Evolutionary conservation across 1,140 invertebrate species (phyloP), one percentile per base, ranked within the genome.

Genomic region (Lepidurus couesii): DNA sequence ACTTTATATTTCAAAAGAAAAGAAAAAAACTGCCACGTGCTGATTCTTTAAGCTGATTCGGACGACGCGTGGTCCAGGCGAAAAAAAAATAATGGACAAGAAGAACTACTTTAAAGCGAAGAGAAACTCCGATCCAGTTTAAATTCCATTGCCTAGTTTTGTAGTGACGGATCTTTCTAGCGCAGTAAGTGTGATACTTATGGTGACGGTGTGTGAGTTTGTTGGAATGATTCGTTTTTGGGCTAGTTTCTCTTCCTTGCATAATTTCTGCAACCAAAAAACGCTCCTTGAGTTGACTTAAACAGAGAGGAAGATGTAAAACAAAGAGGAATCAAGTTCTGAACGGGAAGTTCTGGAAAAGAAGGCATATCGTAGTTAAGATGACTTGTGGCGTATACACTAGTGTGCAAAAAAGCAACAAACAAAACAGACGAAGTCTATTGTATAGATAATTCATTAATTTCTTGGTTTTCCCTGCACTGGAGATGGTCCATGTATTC

Each of bases 81-180:
- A 65, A n/a, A n/a, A 65, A 65, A 13, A 65, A 11, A 65, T 65
- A 65, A 65, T 13, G 53, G 7, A 65, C 21, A 65, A 65, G 3
- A 21, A 16, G 21, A 13, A 65, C 53, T 21, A 65, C 53, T 65
- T 65, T 21, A 65, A 65, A 65, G 53, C 16, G 21, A 65, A 16
- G 53, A 65, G 53, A 65, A 13, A 65, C 53, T 65, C 53, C 16
- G 53, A 13, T 16, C 53, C 53, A 65, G 16, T 65, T 65, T 13
- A 65, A 65, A 65, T 65, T 65, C 53, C 53, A 65, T 21, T 65
- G 53, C 53, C 53, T 65, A 65, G 53, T 65, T 65, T 65, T 16
- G 53, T 65, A 65, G 53, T 65, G 16, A 65, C 53, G 53, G 53
- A 21, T 13, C 53, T 65, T 65, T 34, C 34, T 34, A 34, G 34